Conservation (phyloP, 1,140 invertebrate species). For the Halyomorpha halys region DNA sequence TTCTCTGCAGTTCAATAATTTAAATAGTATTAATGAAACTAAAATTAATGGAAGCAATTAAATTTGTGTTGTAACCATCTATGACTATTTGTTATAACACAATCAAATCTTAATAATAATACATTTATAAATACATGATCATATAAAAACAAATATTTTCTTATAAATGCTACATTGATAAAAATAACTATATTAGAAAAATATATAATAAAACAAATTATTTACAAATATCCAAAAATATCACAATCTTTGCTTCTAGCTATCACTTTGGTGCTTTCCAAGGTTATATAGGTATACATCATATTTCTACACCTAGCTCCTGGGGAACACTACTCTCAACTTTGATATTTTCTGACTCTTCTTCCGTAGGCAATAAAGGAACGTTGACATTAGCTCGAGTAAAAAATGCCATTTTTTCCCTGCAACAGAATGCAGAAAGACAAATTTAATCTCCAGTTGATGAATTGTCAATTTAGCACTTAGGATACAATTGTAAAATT, state of each 20-base stretch:
- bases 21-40: too few species aligned
- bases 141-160: slow-evolving; percentile 14
- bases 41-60: neutral
- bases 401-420: slow-evolving; percentile 93
- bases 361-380: slow-evolving; percentile 61
- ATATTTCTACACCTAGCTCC: slow-evolving; percentile 14
- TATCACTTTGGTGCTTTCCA: slow-evolving; percentile 25
- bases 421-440: slow-evolving; percentile 35
- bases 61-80: neutral
- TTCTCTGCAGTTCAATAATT: too few species aligned
- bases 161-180: slow-evolving; percentile 12
- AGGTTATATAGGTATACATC: slow-evolving; percentile 12
- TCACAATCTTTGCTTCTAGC: slow-evolving; percentile 24
- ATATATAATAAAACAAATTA: slow-evolving; percentile 16
- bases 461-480: too few species aligned
- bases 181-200: slow-evolving; percentile 18
- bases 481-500: too few species aligned
- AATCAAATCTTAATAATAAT: neutral
- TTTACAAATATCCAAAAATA: slow-evolving; percentile 22
- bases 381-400: slow-evolving; percentile 66
- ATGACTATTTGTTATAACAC: slow-evolving; percentile 12
- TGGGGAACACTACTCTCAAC: slow-evolving; percentile 7
- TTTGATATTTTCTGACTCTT: slow-evolving; percentile 12
- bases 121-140: slow-evolving; percentile 10
- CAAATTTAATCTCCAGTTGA: too few species aligned